These are phyloP conservation scores for Daubentonia madagascariensis DNA, from an alignment of 2,113 vertebrate genomes.

Conservation along the genomic window DNA sequence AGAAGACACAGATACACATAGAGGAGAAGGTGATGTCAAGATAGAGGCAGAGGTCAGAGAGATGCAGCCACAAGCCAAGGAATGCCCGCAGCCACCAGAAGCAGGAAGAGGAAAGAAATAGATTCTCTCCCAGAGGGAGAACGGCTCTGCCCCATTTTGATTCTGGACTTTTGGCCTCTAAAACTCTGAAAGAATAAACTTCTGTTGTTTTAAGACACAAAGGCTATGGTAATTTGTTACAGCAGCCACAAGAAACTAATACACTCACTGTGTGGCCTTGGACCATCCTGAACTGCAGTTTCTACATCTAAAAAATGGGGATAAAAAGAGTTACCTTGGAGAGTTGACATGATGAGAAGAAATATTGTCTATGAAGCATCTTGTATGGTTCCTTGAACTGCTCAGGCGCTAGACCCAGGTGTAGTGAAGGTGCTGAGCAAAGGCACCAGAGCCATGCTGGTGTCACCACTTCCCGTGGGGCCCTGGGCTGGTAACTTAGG, in stretches of 20 bases:
- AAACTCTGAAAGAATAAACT: neutral
- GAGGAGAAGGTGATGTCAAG: neutral
- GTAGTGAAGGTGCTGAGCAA: too few species aligned
- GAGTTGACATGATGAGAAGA: rapidly evolving
- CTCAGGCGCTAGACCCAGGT: neutral
- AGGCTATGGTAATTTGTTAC: neutral
- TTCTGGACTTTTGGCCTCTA: neutral
- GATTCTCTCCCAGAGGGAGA: neutral
- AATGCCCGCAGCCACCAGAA: neutral
- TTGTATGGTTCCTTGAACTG: neutral
- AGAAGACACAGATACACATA: neutral
- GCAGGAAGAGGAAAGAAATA: neutral
- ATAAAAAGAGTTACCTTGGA: neutral
- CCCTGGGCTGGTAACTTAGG: neutral
- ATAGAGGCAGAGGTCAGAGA: neutral
- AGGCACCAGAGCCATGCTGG: neutral
- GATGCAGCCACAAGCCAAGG: neutral
- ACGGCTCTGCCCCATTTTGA: neutral
- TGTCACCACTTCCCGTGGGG: neutral
- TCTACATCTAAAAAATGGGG: neutral
- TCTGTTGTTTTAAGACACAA: neutral
- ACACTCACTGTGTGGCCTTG: too few species aligned
- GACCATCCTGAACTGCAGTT: neutral
- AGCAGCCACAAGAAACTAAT: neutral
- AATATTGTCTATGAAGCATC: rapidly evolving